phyloP scores from a whole-genome alignment of 1,140 invertebrate genomes.

The Drosophila truncata region DNA sequence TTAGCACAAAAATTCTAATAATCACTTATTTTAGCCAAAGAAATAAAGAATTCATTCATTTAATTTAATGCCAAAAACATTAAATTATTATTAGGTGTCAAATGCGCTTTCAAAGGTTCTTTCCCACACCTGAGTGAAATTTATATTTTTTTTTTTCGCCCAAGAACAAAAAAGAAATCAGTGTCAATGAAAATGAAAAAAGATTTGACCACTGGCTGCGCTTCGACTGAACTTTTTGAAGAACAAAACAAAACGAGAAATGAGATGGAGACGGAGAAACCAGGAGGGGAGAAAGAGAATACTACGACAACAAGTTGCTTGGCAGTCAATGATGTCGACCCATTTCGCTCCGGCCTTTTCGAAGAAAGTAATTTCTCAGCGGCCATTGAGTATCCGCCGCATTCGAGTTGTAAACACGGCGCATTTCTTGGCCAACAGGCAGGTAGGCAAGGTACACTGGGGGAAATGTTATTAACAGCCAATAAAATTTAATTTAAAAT shows the following conservation, averaged over 20 bases:
- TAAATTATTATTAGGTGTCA: slow-evolving; percentile 3
- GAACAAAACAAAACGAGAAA: slow-evolving; percentile 62
- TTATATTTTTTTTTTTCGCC: slow-evolving; percentile 21
- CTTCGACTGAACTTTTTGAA: slow-evolving; percentile 55
- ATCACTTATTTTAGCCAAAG: no score
- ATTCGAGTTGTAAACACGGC: slow-evolving; percentile 39
- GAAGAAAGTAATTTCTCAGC: slow-evolving; percentile 78
- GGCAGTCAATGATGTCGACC: slow-evolving; percentile 70
- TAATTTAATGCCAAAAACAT: no score
- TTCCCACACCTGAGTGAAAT: slow-evolving; percentile 40
- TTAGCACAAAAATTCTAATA: no score
- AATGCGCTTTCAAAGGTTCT: slow-evolving; percentile 14
- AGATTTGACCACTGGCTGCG: slow-evolving; percentile 53
- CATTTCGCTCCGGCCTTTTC: slow-evolving; percentile 60
- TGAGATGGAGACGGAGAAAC: background rate
- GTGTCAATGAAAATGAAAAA: slow-evolving; percentile 79
- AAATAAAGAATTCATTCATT: no score
- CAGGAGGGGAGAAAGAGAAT: slow-evolving; percentile 9
- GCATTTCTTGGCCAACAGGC: slow-evolving; percentile 41
- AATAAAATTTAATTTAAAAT: background rate
- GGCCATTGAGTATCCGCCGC: slow-evolving; percentile 43
- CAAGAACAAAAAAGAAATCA: slow-evolving; percentile 76
- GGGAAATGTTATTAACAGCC: background rate
- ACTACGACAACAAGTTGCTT: slow-evolving; percentile 48
- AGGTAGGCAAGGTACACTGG: slow-evolving; percentile 26